A percentile compares a stretch with the other conserved stretches of the same genome.
phyloP scores from a whole-genome alignment of 2,113 vertebrate genomes.

The Tetrax tetrax region DNA sequence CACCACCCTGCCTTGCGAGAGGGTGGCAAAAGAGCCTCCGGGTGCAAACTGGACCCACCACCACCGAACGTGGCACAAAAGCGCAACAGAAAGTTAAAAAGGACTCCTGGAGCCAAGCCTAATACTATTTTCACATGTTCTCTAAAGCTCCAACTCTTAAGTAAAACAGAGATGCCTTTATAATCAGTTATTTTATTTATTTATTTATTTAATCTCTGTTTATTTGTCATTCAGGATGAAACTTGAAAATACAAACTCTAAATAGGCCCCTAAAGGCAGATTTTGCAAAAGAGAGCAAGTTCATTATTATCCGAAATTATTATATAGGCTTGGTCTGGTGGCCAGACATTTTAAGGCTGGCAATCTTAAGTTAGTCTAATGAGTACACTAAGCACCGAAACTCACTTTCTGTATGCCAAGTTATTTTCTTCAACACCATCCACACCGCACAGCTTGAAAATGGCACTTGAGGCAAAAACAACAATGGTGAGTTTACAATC shows the following conservation, averaged over 20 bases:
- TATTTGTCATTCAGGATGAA: background rate
- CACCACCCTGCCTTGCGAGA: background rate
- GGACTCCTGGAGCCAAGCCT: background rate
- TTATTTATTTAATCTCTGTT: background rate
- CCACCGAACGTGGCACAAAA: rapidly evolving
- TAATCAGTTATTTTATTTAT: too few relatives aligned
- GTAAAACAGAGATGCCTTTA: too few relatives aligned
- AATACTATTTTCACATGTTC: background rate
- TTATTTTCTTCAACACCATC: background rate
- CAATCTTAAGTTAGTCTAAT: background rate
- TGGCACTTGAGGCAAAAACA: background rate
- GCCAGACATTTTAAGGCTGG: background rate
- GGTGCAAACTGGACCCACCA: background rate
- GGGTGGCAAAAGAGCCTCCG: rapidly evolving
- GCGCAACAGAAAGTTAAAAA: background rate
- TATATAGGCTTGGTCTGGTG: background rate
- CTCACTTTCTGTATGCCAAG: background rate
- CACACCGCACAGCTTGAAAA: background rate
- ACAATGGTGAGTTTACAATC: background rate
- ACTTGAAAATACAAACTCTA: background rate
- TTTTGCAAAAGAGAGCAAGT: background rate
- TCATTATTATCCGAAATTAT: background rate
- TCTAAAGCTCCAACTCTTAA: background rate
- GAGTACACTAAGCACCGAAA: background rate
- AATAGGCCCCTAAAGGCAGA: background rate